These are phyloP conservation scores for Porites evermanni DNA, from an alignment of 92 coral and sea anemone species.

Conservation along the genomic window DNA sequence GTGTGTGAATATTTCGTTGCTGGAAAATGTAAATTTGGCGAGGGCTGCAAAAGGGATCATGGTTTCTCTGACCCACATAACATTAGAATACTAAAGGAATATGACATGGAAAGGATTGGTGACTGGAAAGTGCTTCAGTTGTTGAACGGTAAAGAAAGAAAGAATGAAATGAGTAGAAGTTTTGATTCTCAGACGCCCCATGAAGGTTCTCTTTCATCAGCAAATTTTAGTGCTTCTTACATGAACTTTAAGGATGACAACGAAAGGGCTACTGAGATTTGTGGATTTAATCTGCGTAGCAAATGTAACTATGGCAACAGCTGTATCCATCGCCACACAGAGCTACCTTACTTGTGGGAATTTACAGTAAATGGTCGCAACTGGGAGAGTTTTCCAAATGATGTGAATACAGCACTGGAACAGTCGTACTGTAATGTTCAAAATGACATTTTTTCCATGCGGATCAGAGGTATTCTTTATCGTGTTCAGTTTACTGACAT, in stretches of 20 bases:
- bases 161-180: constrained; percentile 50
- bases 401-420: constrained; percentile 70
- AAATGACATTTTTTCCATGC: neutral
- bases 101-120: constrained; percentile 42
- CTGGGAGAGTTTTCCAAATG: constrained; percentile 76
- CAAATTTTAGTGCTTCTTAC: neutral
- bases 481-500: constrained; percentile 62
- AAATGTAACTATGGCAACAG: too few relatives aligned
- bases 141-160: constrained; percentile 52
- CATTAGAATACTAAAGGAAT: constrained; percentile 46
- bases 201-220: neutral
- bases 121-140: constrained; percentile 37
- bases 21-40: constrained; percentile 84
- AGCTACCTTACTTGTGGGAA: constrained; percentile 78
- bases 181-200: constrained; percentile 47
- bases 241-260: neutral
- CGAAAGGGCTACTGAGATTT: constrained; percentile 68
- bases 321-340: too few relatives aligned
- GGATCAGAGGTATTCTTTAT: constrained; percentile 21
- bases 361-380: constrained; percentile 15
- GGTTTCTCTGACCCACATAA: constrained; percentile 72
- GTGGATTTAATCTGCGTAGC: constrained; percentile 90
- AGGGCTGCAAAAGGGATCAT: constrained; percentile 79
- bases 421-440: constrained; percentile 63
- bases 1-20: constrained; percentile 83